Conservation (phyloP, 2,113 vertebrate species). For the Oxyura jamaicensis region DNA sequence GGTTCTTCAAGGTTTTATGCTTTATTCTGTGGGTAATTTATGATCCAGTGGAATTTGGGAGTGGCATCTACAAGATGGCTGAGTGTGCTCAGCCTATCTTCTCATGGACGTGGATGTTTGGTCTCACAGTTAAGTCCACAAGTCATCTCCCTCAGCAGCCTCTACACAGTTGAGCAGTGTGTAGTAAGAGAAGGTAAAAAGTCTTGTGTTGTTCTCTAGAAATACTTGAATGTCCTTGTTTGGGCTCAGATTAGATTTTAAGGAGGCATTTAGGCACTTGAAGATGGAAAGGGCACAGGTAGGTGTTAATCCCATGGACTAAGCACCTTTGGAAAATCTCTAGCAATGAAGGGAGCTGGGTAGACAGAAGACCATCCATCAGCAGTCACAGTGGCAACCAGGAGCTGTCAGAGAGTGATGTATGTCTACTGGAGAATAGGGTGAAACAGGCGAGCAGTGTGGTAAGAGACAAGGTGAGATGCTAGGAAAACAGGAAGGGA, state of each 20-base stretch:
- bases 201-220: neutral
- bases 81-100: neutral
- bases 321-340: neutral
- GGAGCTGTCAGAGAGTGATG: neutral
- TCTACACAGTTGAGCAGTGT: neutral
- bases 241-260: neutral
- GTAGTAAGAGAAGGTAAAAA: neutral
- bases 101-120: neutral
- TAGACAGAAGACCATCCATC: neutral
- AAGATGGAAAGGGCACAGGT: neutral
- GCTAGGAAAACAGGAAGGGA: neutral
- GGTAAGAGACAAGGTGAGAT: neutral
- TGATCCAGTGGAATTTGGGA: slow-evolving; percentile 14
- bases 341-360: neutral
- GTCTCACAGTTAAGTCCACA: neutral
- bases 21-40: neutral
- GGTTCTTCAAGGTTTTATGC: neutral
- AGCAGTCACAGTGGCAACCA: neutral
- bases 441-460: neutral
- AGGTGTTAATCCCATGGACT: neutral
- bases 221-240: neutral
- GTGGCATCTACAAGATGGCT: neutral
- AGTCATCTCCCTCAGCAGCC: neutral
- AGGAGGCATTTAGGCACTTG: neutral
- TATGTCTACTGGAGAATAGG: neutral